Conservation (phyloP, 2,797 vertebrate genomes). For the Sebastes nivosus region DNA sequence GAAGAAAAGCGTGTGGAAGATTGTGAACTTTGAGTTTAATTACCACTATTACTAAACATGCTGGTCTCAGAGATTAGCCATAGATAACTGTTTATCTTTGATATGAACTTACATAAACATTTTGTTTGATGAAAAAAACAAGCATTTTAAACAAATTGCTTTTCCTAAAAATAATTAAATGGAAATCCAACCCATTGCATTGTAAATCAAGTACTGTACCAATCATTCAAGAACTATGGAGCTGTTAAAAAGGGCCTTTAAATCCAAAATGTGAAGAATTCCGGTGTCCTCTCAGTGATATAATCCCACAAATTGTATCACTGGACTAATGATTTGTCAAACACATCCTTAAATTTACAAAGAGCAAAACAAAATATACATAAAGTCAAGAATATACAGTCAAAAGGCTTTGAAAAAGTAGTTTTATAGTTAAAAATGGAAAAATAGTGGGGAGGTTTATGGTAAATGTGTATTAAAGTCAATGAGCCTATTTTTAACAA, state of each 20-base stretch:
- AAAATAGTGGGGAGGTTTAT: neutral
- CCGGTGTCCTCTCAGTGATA: neutral
- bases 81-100: neutral
- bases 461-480: neutral
- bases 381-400: neutral
- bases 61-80: neutral
- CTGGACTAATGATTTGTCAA: neutral
- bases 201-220: neutral
- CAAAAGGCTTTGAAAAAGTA: neutral
- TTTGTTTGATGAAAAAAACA: neutral
- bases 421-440: neutral
- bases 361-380: neutral
- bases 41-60: neutral
- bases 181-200: neutral
- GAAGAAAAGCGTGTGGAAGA: neutral
- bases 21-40: slow-evolving; percentile 8
- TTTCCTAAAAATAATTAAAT: neutral
- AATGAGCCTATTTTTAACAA: neutral
- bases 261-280: neutral
- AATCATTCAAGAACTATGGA: neutral
- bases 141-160: neutral
- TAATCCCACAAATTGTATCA: neutral
- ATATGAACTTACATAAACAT: neutral
- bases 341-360: neutral
- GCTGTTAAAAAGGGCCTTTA: neutral